Evolutionary conservation across 1,140 invertebrate genomes (phyloP), one percentile per base, ranked within the genome.

Genomic region (Triops cancriformis): DNA sequence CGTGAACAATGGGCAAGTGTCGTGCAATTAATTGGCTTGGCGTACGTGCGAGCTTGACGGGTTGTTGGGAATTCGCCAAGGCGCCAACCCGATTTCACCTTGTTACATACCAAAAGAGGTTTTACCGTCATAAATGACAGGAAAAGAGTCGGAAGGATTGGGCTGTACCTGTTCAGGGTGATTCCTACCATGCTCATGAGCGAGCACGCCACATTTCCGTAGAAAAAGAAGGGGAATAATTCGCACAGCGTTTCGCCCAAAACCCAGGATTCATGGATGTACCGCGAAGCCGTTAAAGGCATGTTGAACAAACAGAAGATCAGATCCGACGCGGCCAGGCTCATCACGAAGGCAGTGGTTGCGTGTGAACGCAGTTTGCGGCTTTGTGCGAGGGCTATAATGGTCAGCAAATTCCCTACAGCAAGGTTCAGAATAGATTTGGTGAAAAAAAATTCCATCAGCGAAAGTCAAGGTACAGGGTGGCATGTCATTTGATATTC

Each of bases 161-260:
- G 10, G 14, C 77, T 83, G 83, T 85, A 95, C 92, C 94, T 90
- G 85, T 95, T 95, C 74, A 95, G 86, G 23, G 94, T 94, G 80
- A 96, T 95, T 78, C 92, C 92, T 41, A 94, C 93, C 91, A 96
- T 95, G 81, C 92, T 94, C 72, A 95, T 87, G 28, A 96, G 85
- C 0, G 93, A 95, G 14, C 93, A 91, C 1, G 92, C 93, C 14
- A 95, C 93, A 82, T 95, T 95, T 76, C 93, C 93, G 83, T 95
- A 95, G 85, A 95, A 94, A 81, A 95, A 90, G 79, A 95, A 90
- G 0, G 94, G 93, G 85, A 95, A 96, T 82, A 95, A 87, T 83
- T 90, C 89, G 83, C 94, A 95, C 14, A 94, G 86, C 1, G 88
- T 87, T 1, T 90, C 88, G 1, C 93, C 93, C n/a, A 94, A 86